Evolutionary conservation across 2,797 vertebrate genomes (phyloP).

Genomic region (Poeciliopsis turneri): DNA sequence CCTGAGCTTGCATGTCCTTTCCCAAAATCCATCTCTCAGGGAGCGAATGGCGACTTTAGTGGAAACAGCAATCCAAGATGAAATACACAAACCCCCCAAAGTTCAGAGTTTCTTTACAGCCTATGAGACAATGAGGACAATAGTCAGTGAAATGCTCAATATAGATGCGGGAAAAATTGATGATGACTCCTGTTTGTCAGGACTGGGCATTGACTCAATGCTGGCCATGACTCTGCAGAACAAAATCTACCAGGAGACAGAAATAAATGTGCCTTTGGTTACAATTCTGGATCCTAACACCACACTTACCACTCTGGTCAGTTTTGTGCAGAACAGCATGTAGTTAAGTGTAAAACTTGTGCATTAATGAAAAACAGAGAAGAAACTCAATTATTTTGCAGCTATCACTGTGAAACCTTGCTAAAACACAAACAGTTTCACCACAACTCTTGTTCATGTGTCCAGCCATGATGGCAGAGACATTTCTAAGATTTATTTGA

Average conservation of each 20-base stretch:
- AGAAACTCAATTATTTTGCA: not conserved
- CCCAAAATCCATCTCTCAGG: conserved; percentile 76
- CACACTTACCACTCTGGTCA: conserved; percentile 65
- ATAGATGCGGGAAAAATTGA: conserved; percentile 74
- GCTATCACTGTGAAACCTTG: not conserved
- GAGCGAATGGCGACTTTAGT: conserved; percentile 75
- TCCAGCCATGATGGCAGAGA: not conserved
- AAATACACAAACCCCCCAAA: conserved; percentile 5
- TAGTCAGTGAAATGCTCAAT: conserved; percentile 77
- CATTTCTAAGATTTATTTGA: too few species aligned
- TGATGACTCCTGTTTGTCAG: conserved; percentile 70
- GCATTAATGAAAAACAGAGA: not conserved
- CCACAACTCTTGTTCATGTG: not conserved
- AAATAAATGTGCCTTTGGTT: conserved; percentile 83
- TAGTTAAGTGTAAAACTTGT: conserved; percentile 7
- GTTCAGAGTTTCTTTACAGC: conserved; percentile 49
- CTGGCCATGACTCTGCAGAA: conserved; percentile 89
- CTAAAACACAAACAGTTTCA: not conserved
- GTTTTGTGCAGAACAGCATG: conserved; percentile 37
- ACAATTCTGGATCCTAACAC: conserved; percentile 83
- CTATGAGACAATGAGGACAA: conserved; percentile 72
- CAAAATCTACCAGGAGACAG: conserved; percentile 82
- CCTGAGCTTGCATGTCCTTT: conserved; percentile 72
- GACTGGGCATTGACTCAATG: conserved; percentile 88
- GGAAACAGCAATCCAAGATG: conserved; percentile 58